Evolutionary conservation across 2,113 vertebrate genomes (phyloP).

Genomic region (Phrynocephalus versicolor): DNA sequence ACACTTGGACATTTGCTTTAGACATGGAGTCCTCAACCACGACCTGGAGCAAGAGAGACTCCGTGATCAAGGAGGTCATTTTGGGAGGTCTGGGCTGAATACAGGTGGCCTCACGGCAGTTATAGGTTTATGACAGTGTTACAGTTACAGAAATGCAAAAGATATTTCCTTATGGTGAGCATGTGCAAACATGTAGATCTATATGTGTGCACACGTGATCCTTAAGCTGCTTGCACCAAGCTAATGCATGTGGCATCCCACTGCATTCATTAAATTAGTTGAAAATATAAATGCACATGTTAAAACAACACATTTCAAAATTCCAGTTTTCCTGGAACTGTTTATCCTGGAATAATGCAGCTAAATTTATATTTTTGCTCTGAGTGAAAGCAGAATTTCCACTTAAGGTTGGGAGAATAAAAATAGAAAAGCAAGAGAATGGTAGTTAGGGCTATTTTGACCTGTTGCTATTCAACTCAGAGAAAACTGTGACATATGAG

Average conservation of each 20-base stretch:
- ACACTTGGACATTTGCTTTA: background rate
- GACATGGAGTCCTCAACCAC: background rate
- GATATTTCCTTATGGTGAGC: background rate
- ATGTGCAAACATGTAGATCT: background rate
- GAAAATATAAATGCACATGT: slow-evolving; percentile 6
- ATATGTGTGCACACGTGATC: fast-evolving
- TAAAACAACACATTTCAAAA: slow-evolving; percentile 4
- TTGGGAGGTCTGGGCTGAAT: slow-evolving; percentile 13
- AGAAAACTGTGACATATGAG: background rate
- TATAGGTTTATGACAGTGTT: background rate
- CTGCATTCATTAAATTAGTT: background rate
- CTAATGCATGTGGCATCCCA: background rate
- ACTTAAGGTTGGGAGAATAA: background rate
- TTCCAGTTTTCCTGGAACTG: background rate
- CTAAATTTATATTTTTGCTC: background rate
- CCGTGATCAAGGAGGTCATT: slow-evolving; percentile 3
- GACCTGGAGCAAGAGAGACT: fast-evolving
- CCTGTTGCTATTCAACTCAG: background rate
- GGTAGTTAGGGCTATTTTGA: background rate
- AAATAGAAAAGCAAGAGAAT: background rate
- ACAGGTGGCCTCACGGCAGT: background rate
- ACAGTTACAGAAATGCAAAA: background rate
- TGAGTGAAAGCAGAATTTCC: background rate
- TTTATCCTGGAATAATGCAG: background rate
- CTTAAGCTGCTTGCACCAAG: background rate